Evolutionary conservation across 1,140 invertebrate species (phyloP), one percentile per base, ranked within the genome.

Genomic region (Dinoponera quadriceps): DNA sequence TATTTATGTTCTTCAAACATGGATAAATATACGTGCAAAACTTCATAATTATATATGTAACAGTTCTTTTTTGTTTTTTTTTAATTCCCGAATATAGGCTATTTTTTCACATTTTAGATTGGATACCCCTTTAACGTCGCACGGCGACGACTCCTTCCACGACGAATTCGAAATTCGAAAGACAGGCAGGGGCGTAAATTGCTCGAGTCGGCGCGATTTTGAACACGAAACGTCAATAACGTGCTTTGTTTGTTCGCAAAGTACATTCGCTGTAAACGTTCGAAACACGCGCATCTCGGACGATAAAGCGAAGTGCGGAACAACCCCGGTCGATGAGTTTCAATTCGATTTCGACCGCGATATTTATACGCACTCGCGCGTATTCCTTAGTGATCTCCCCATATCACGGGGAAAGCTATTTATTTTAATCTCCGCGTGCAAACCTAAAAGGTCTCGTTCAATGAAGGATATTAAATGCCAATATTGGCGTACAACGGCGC

Each of bases 391-490:
- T 16, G 27, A 66, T 77, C 49, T 57, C 5, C 20, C 13, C 3
- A 11, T 57, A 18, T 57, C 29, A 5, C 20, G 18, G 3, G 55
- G 33, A 57, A 27, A 14, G n/a, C 51, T 55, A 44, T 57, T 68
- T 69, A 78, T 55, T 78, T 78, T 68, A 68, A 78, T 78, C 68
- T 11, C 33, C 49, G 20, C 51, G 14, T 18, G 49, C 54, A 66
- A 65, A 22, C 16, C 9, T 14, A 13, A 68, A 71, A 38, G 44
- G 51, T 57, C 38, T 44, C 38, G 33, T 4, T 68, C 65, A 20
- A 27, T 48, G 38, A 57, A 69, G 51, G 38, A 44, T 44, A 71
- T 80, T 80, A 80, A 80, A 80, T 80, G 20, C 22, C 73, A 33
- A 75, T 75, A 75, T 74, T 11, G 71, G 33, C 25, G 22, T 20